Conservation (phyloP, 2,888 invertebrate genomes). For the Drosophila picticornis region DNA sequence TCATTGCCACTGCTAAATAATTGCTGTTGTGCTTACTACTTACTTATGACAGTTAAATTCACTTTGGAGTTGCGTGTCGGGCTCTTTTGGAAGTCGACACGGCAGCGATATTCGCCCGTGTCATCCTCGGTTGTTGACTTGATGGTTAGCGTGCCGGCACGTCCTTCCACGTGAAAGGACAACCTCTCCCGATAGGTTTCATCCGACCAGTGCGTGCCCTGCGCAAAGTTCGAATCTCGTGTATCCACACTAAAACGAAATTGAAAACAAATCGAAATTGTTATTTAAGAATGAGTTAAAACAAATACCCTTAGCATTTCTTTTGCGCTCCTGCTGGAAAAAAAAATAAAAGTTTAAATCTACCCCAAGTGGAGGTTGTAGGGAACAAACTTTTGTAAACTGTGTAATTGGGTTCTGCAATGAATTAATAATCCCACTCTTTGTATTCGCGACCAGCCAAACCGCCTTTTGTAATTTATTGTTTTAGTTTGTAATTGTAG, state of each 20-base stretch:
- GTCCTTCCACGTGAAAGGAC: conserved; percentile 90
- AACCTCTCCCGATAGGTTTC: conserved; percentile 89
- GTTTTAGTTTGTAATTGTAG: conserved; percentile 71
- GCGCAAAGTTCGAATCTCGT: conserved; percentile 86
- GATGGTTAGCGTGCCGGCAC: conserved; percentile 91
- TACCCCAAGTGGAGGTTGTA: conserved; percentile 3
- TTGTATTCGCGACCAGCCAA: conserved; percentile 1
- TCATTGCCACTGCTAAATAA: conserved; percentile 19
- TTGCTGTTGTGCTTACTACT: conserved; percentile 85
- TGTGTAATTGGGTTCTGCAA: conserved; percentile 70
- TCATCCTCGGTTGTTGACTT: conserved; percentile 91
- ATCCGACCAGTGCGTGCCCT: conserved; percentile 87
- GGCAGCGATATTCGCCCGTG: conserved; percentile 93
- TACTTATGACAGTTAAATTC: conserved; percentile 95
- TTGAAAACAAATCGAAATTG: conserved; percentile 17
- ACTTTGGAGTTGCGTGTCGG: conserved; percentile 95
- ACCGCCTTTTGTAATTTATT: conserved; percentile 61
- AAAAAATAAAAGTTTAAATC: conserved; percentile 39
- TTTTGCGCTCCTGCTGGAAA: not conserved
- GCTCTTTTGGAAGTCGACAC: conserved; percentile 95
- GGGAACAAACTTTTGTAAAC: conserved; percentile 38
- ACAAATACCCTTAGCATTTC: conserved; percentile 10
- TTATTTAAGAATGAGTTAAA: conserved; percentile 15
- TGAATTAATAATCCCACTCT: conserved; percentile 70
- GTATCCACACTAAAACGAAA: conserved; percentile 86